Base-by-base conservation (phyloP, 2,888 invertebrate genomes). In the Lithophane leautieri region DNA sequence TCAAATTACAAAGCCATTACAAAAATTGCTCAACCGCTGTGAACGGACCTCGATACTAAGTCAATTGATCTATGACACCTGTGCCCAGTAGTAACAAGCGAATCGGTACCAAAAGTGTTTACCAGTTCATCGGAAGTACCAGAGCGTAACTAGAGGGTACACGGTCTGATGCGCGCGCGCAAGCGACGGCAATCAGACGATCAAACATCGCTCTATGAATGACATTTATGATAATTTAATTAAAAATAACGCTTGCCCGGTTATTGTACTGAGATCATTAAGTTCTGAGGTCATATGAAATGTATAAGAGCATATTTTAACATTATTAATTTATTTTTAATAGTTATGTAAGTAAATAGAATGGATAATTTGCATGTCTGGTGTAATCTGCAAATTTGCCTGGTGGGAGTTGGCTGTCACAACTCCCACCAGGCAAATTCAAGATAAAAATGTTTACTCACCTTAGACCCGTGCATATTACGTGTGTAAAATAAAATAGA, bases 131-230 rank as follows among this genome's bases (percentile, higher is more conserved):
- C 52, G 42, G 44, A 83, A 83, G 91, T 92, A 93, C 84, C 94
- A 93, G 94, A 94, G 93, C 94, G 92, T 83, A 91, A 94, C 95
- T 90, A 87, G 90, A 91, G 91, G 91, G 92, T 84, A 89, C 89
- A 92, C 92, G 95, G 93, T 94, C 94, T 93, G 92, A 76, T 94
- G 94, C 92, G 86, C 85, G 47, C 82, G 88, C 88, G 84, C 89
- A 87, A 65, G 60, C 70, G 66, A 63, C 75, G 87, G 78, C 80
- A 81, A 85, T 86, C 86, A 85, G 73, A 85, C 83, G 60, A 79
- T 77, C 83, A 71, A 73, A 73, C 79, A 62, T 71, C 66, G 56
- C 58, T 76, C 73, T 79, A 80, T 83, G 73, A 84, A 78, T 82
- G 80, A 75, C 76, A 86, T 84, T 79, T 81, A 71, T 79, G 82